Evolutionary conservation across 2,797 vertebrate genomes (phyloP), one percentile per base, ranked within the genome.

Genomic region (Clarias laeviceps): DNA sequence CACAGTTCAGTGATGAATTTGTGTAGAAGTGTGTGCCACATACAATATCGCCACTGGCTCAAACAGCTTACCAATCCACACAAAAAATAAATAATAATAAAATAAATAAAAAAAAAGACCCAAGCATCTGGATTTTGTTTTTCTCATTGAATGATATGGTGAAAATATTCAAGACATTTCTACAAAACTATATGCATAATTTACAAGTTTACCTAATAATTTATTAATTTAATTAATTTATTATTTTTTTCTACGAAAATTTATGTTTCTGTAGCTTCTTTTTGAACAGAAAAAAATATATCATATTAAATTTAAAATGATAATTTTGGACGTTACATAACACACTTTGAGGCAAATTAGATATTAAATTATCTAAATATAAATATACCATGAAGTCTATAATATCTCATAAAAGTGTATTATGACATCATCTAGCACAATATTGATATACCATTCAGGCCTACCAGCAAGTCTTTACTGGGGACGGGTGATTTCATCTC

Each of bases 31-130:
- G 50, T 86, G 66, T 20, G 66, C 57, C 34, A 83, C 57, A 82
- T 84, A 83, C 62, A 80, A 85, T 64, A 40, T 56, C 72, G 82
- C 61, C 69, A 85, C 64, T 81, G 84, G 76, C 69, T 6, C 7
- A 74, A 80, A 84, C 79, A 68, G 61, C 62, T 70, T 66, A 76
- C 34, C 50, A 61, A 74, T 18, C 1, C 24, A 61, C 8, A 45
- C 40, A 76, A 18, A 54, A n/a, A 54, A 37, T 17, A 5, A 32
- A n/a, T 32, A 66, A 15, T 15, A 69, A 0, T 22, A 1, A 20
- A 20, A 32, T 5, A 9, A 9, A 18, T 9, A 18, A 32, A 7
- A 18, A 15, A 65, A 62, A 50, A 68, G 34, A 68, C 17, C 18
- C 68, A 70, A 40, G 5, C 34, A 24, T 50, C 50, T 50, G 7